These are phyloP conservation scores for Adelognathus sp. DNA, from an alignment of 2,888 invertebrate species.

Conservation along the genomic window DNA sequence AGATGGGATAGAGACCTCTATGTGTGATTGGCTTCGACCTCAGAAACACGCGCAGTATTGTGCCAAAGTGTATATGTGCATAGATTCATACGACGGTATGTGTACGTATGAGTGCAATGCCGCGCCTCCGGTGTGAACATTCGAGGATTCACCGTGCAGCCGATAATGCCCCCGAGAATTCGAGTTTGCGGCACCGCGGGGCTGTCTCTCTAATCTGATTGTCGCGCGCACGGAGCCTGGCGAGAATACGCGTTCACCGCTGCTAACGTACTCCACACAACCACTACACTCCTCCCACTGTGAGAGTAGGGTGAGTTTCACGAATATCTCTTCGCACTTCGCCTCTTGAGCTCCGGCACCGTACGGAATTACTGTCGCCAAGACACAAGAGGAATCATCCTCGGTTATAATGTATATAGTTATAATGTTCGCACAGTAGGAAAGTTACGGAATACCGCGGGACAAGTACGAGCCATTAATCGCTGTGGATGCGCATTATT, in stretches of 20 bases:
- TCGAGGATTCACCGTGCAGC: constrained; percentile 48
- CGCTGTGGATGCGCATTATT: constrained; percentile 12
- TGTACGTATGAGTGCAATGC: background rate
- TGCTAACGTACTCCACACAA: background rate
- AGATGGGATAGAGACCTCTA: constrained; percentile 53
- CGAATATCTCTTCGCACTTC: constrained; percentile 57
- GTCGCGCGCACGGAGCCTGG: constrained; percentile 44
- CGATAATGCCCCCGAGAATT: constrained; percentile 57
- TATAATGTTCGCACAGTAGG: background rate
- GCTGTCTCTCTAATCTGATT: constrained; percentile 60
- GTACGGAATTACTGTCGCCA: constrained; percentile 54
- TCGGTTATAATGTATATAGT: background rate
- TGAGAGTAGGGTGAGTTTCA: too few relatives aligned
- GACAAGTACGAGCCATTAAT: constrained; percentile 50
- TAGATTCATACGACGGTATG: background rate
- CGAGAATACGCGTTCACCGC: constrained; percentile 25
- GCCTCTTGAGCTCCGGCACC: constrained; percentile 46
- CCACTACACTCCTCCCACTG: constrained; percentile 43
- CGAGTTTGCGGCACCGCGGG: constrained; percentile 56
- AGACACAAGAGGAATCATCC: constrained; percentile 45
- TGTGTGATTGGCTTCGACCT: constrained; percentile 54
- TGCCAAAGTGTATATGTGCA: constrained; percentile 9
- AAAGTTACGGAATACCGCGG: constrained; percentile 4
- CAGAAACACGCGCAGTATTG: constrained; percentile 44
- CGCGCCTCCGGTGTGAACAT: constrained; percentile 48